Evolutionary conservation across 2,113 vertebrate species (phyloP).

Genomic region (Thermophis baileyi): DNA sequence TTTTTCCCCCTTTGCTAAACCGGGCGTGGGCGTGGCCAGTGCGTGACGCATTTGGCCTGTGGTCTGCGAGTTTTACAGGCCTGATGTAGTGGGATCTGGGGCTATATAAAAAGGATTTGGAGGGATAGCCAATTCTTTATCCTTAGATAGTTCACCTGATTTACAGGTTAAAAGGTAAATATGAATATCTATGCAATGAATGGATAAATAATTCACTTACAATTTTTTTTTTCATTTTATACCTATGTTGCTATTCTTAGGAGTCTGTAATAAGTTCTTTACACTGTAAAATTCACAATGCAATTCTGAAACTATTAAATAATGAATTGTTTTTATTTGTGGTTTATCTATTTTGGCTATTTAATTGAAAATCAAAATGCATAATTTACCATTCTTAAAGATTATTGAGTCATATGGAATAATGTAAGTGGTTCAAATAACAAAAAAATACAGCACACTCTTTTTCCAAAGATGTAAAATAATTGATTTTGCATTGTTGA

Average conservation of each 20-base stretch:
- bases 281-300: background rate
- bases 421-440: conserved; percentile 32
- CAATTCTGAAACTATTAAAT: background rate
- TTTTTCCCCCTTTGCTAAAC: no score
- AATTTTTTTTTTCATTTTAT: background rate
- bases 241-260: background rate
- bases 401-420: conserved; percentile 27
- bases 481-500: conserved; percentile 16
- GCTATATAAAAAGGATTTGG: background rate
- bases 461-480: background rate
- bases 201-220: background rate
- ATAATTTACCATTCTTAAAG: background rate
- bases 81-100: background rate
- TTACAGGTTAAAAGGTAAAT: background rate
- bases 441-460: background rate
- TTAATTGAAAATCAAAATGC: conserved; percentile 23
- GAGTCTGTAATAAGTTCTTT: background rate
- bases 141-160: background rate
- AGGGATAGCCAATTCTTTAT: background rate
- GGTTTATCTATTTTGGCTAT: background rate
- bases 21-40: no score
- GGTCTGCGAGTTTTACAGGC: no score
- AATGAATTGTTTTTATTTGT: background rate
- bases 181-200: background rate
- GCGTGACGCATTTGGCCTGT: no score